Evolutionary conservation across 2,888 invertebrate genomes (phyloP).

Genomic region (Tribolium freemani): DNA sequence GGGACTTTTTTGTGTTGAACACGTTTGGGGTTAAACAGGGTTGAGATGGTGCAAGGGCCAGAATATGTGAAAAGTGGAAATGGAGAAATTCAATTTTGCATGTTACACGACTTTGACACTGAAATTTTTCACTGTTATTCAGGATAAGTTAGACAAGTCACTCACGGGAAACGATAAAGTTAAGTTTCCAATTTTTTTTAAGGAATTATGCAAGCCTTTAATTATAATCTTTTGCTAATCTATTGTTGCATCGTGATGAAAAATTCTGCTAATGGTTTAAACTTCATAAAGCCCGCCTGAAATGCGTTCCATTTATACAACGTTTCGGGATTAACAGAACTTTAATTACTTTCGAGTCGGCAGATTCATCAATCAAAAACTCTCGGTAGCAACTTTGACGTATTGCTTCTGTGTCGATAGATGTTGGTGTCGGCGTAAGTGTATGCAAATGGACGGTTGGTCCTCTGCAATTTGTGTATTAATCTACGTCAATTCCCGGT

Average conservation of each 20-base stretch:
- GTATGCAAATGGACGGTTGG: constrained; percentile 29
- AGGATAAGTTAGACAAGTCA: background rate
- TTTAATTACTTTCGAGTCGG: constrained; percentile 21
- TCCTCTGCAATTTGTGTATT: constrained; percentile 43
- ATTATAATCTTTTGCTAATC: too few relatives aligned
- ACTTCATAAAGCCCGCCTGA: background rate
- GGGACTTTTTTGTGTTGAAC: background rate
- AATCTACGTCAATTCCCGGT: constrained; percentile 52
- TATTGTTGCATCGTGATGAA: background rate
- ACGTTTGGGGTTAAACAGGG: background rate
- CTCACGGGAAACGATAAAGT: background rate
- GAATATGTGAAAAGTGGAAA: background rate
- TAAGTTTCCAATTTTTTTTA: too few relatives aligned
- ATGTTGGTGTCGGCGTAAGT: constrained; percentile 19
- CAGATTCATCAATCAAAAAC: constrained; percentile 30
- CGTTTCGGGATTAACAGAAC: constrained; percentile 12
- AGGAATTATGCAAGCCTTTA: too few relatives aligned
- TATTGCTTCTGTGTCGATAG: constrained; percentile 26
- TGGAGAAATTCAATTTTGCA: background rate
- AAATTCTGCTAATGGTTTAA: background rate
- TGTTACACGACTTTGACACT: background rate
- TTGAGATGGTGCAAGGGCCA: background rate
- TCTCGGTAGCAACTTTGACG: background rate
- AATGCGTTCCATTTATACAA: constrained; percentile 10
- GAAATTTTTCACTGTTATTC: background rate